phyloP scores from a whole-genome alignment of 23 tunicate genomes.

The Trididemnum miniatum region DNA sequence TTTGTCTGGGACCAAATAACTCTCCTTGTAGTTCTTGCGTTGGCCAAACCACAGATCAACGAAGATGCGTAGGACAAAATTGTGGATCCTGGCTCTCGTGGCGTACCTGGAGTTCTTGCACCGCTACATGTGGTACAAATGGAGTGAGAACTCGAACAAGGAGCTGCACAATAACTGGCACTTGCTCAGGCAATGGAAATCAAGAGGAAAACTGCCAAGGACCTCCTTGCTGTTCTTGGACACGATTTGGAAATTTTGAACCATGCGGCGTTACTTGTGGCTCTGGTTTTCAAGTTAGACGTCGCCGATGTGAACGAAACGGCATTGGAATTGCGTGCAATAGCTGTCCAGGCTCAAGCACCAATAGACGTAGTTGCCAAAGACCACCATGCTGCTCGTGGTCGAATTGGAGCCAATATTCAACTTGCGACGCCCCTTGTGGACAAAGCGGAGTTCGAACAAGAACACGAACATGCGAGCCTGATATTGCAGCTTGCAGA shows the following conservation, averaged over 20 bases:
- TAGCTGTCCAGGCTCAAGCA: background rate
- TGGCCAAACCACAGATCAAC: background rate
- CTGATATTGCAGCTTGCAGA: background rate
- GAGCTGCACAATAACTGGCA: background rate
- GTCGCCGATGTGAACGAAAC: background rate
- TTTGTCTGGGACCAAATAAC: background rate
- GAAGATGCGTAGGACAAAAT: background rate
- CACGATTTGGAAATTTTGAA: background rate
- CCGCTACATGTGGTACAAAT: conserved; percentile 22
- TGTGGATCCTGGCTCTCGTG: background rate
- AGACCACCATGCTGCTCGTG: background rate
- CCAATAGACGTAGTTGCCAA: background rate
- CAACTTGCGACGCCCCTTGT: conserved; percentile 26
- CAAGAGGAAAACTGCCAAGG: conserved; percentile 14
- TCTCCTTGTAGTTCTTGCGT: background rate
- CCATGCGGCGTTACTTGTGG: background rate
- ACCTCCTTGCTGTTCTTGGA: conserved; percentile 17
- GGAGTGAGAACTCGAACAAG: background rate
- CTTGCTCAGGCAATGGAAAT: background rate
- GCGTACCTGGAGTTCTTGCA: conserved; percentile 1
- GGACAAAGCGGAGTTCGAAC: conserved; percentile 5
- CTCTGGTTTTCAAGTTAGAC: background rate
- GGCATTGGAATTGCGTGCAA: background rate
- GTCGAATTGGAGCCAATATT: background rate
- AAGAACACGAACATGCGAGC: conserved; percentile 4